These are phyloP conservation scores for Steinernema carpocapsae DNA, from an alignment of 2,888 invertebrate species.

Conservation along the genomic window DNA sequence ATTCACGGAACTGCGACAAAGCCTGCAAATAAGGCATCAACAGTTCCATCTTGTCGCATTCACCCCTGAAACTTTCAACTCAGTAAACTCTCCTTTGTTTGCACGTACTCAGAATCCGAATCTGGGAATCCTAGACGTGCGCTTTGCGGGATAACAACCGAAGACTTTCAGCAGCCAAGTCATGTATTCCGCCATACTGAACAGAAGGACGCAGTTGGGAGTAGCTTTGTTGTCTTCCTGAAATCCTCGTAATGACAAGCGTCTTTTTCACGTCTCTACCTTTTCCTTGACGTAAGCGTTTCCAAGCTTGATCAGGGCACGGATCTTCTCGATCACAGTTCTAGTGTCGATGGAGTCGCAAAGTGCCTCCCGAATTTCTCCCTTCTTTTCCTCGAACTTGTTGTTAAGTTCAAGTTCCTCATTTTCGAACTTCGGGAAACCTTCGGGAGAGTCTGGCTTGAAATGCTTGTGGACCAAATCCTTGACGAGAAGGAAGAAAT, in stretches of 20 bases:
- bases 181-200: constrained; percentile 79
- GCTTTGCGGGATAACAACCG: constrained; percentile 62
- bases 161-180: constrained; percentile 74
- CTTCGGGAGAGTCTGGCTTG: constrained; percentile 70
- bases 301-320: constrained; percentile 83
- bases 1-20: constrained; percentile 83
- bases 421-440: constrained; percentile 50
- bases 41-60: constrained; percentile 70
- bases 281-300: constrained; percentile 81
- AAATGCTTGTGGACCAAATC: constrained; percentile 76
- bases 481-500: constrained; percentile 89
- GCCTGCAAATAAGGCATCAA: constrained; percentile 88
- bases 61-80: constrained; percentile 34
- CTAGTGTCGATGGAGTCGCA: constrained; percentile 90
- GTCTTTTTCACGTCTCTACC: constrained; percentile 41
- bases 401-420: constrained; percentile 70
- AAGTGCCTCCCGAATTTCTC: constrained; percentile 59
- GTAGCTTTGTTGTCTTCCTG: constrained; percentile 72
- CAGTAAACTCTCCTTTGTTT: not conserved
- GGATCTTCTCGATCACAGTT: constrained; percentile 81
- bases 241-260: constrained; percentile 23
- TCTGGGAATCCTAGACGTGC: constrained; percentile 56
- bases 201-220: constrained; percentile 77
- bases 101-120: constrained; percentile 36
- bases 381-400: constrained; percentile 39